Evolutionary conservation across 2,888 invertebrate species (phyloP).

Genomic region (Trachelus iudaicus): DNA sequence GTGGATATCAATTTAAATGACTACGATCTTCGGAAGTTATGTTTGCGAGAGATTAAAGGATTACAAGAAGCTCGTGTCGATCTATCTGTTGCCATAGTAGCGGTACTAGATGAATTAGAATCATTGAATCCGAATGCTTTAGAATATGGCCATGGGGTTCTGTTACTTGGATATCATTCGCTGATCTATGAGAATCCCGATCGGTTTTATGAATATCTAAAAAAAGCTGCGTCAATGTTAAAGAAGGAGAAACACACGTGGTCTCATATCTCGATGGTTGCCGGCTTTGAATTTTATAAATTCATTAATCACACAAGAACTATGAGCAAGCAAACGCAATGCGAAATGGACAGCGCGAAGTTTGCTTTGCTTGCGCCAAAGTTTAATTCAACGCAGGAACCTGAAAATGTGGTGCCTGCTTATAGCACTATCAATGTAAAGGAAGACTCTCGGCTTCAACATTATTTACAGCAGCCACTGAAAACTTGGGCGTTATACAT

Average conservation of each 20-base stretch:
- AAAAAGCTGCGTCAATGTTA: constrained; percentile 34
- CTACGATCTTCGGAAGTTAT: constrained; percentile 44
- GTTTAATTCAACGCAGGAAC: constrained; percentile 20
- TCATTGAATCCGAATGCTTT: constrained; percentile 26
- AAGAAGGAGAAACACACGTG: constrained; percentile 17
- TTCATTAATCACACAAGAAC: constrained; percentile 38
- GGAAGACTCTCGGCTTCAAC: constrained; percentile 41
- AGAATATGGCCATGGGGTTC: constrained; percentile 44
- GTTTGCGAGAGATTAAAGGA: constrained; percentile 45
- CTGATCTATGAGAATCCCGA: constrained; percentile 31
- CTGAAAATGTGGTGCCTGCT: constrained; percentile 48
- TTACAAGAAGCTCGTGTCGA: constrained; percentile 39
- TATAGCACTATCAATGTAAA: constrained; percentile 52
- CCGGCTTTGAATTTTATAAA: constrained; percentile 50
- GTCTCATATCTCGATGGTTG: constrained; percentile 32
- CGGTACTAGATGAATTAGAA: constrained; percentile 43
- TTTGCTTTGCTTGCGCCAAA: constrained; percentile 31
- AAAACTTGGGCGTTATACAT: constrained; percentile 46
- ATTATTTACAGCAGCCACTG: constrained; percentile 34
- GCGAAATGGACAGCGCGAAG: constrained; percentile 41
- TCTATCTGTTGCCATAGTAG: constrained; percentile 40
- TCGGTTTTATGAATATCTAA: constrained; percentile 32
- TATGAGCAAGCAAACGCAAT: constrained; percentile 34
- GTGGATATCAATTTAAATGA: constrained; percentile 37
- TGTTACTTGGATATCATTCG: constrained; percentile 46